Evolutionary conservation across 1,140 invertebrate genomes (phyloP), one percentile per base, ranked within the genome.

Genomic region (Nephila pilipes): DNA sequence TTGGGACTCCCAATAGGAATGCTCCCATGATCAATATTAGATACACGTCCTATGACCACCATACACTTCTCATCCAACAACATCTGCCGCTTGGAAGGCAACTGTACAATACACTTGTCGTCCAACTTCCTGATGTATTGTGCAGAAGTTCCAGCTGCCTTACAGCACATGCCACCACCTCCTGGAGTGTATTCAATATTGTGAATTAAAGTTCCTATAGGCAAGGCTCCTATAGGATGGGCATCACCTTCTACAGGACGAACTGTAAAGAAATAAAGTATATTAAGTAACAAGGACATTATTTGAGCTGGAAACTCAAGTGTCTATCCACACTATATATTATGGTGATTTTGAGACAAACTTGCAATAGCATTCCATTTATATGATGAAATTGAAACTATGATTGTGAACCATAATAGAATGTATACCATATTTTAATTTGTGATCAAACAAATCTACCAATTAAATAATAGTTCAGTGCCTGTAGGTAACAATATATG

Each of bases 161-260:
- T 97, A 36, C 98, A 97, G 55, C 97, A 97, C 55, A 96, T 95
- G 6, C 97, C 97, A 65, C 97, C 98, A n/a, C 95, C 63, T 89
- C 98, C 97, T 87, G 98, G 97, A 95, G 96, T 96, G 94, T 97
- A 97, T 95, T 99, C 98, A 63, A 99, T 96, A 95, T 97, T 97
- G 95, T 98, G 96, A 5, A 99, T 97, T 12, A 97, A 75, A 0
- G 98, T 99, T 0, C 98, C 98, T 8, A 97, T 94, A 1, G 98
- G 97, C 25, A 99, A 95, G 3, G 99, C 98, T n/a, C 99, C 99
- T 10, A 99, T 95, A 1, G 99, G 98, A 96, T 99, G 98, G 0
- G 98, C 97, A 96, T 99, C 98, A 20, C 99, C 99, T 95, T 99
- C 98, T 93, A 97, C 97, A 0, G 98, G 96, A 95, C 97, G 96